Evolutionary conservation across 1,140 invertebrate genomes (phyloP), one percentile per base, ranked within the genome.

Genomic region (Leguminivora glycinivorella): DNA sequence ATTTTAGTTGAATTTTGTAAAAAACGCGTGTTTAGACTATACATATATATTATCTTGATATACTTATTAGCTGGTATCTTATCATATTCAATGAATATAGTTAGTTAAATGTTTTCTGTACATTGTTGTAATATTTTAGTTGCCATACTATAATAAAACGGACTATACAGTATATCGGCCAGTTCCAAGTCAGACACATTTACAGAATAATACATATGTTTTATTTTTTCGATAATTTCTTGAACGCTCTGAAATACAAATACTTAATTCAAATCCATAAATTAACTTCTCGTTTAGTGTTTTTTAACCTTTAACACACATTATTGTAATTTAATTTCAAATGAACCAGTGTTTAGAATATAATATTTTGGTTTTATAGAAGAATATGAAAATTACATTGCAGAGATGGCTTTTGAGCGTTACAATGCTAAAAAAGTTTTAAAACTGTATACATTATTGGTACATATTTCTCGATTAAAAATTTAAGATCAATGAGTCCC

Each of bases 91-190:
- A 52, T 22, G 9, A 52, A 17, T 47, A 47, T 22, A 52, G 19
- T 9, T 52, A 52, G 19, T 52, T 52, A 52, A 52, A 52, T 52
- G 47, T 22, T 52, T 22, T 52, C 19, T 52, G 47, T 52, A 52
- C 17, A 22, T 52, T 38, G 12, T 47, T 19, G 14, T 52, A 52
- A 52, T 52, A 52, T 52, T 22, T 52, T 52, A 47, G 47, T 52
- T 52, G 47, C 47, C 47, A 52, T 52, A 52, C 47, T 52, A 52
- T 52, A 52, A 22, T 52, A 52, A 52, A 52, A 22, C 47, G 47
- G 47, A 52, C 47, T 52, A 52, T 9, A 52, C 47, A 52, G 47
- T 52, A 52, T 52, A 52, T 52, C 47, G 47, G 47, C 47, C 47
- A 52, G 47, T 52, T 52, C 6, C 9, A 22, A 22, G 17, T 52